Evolutionary conservation across 2,888 invertebrate genomes (phyloP).

Genomic region (Cepaea hortensis): DNA sequence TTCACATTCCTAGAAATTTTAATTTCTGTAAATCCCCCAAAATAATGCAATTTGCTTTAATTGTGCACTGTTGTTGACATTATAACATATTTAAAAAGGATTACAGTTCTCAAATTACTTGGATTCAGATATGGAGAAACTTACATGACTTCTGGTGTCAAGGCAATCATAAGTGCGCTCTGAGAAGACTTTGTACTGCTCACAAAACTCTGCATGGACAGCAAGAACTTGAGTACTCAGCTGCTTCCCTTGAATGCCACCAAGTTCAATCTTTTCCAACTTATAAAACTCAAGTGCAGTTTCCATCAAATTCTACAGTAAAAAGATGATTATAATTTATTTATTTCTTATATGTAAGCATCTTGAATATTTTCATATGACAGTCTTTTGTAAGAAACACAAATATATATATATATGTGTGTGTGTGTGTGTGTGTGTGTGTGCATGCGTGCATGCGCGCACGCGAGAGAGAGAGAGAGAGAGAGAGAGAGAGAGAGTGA

Average conservation of each 20-base stretch:
- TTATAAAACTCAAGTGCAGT: conserved; percentile 95
- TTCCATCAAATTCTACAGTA: conserved; percentile 87
- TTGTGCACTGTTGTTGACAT: no score
- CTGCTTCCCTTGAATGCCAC: conserved; percentile 80
- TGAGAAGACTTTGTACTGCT: conserved; percentile 75
- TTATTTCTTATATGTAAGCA: neutral
- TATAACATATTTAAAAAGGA: no score
- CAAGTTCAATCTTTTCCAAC: conserved; percentile 95
- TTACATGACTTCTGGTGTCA: conserved; percentile 73
- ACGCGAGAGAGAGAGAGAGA: no score
- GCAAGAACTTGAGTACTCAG: conserved; percentile 74
- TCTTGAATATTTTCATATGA: no score
- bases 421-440: no score
- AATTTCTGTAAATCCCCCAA: no score
- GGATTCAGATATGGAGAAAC: conserved; percentile 30
- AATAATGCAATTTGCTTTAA: no score
- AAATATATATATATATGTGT: no score
- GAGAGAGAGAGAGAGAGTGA: no score
- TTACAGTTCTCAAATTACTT: neutral
- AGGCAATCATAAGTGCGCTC: conserved; percentile 74
- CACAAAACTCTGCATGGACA: conserved; percentile 77
- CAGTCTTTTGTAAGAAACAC: no score
- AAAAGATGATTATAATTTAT: neutral
- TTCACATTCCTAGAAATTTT: no score
- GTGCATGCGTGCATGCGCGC: no score